These are phyloP conservation scores for Acronicta leporina DNA, from an alignment of 2,888 invertebrate species.

Conservation along the genomic window DNA sequence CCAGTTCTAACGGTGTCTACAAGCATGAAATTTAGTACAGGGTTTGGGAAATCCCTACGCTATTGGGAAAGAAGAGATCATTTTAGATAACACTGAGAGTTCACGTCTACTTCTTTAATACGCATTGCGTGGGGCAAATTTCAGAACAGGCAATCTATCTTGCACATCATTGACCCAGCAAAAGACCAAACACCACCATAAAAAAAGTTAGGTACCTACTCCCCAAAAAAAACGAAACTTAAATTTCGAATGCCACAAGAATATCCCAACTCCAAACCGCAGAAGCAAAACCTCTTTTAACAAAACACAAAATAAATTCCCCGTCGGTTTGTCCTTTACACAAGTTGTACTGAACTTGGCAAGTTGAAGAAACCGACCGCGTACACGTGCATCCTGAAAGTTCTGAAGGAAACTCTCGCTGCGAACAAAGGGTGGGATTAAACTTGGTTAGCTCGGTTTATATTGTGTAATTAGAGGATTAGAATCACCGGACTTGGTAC, in stretches of 20 bases:
- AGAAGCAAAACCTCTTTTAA: conserved; percentile 35
- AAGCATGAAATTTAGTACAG: too few relatives aligned
- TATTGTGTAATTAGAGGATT: conserved; percentile 64
- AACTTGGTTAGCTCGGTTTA: conserved; percentile 56
- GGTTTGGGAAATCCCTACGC: too few relatives aligned
- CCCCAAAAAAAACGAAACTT: neutral
- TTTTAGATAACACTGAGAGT: too few relatives aligned
- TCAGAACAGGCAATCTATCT: too few relatives aligned
- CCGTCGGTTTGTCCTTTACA: conserved; percentile 45
- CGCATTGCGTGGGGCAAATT: too few relatives aligned
- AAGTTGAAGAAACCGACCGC: conserved; percentile 59
- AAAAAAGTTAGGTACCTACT: too few relatives aligned
- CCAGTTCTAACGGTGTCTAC: too few relatives aligned
- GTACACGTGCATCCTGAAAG: conserved; percentile 57
- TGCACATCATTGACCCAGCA: neutral
- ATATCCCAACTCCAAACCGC: conserved; percentile 19
- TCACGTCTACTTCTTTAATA: too few relatives aligned
- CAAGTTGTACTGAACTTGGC: conserved; percentile 45
- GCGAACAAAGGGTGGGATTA: conserved; percentile 59
- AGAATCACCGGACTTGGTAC: conserved; percentile 41
- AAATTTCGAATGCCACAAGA: conserved; percentile 10
- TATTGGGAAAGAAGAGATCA: too few relatives aligned
- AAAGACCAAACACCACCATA: too few relatives aligned
- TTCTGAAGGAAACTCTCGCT: conserved; percentile 55
- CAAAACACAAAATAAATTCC: conserved; percentile 53